Base-by-base conservation (phyloP, 2,113 vertebrate species). In the Sinocyclocheilus rhinocerous region DNA sequence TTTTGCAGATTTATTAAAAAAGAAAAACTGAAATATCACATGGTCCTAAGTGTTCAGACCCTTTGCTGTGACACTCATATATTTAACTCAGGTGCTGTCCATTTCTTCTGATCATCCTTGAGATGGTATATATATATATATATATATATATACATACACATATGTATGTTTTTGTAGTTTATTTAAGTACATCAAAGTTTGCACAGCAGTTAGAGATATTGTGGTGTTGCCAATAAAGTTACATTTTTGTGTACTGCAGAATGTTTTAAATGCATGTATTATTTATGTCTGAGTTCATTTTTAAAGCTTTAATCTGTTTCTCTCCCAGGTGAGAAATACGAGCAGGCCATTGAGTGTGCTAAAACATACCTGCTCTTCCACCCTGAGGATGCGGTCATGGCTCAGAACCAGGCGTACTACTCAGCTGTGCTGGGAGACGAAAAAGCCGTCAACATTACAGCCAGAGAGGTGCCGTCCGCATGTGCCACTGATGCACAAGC, bases 341-440 rank as follows among this genome's bases (percentile, higher is more conserved):
- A 96, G 55, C 94, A 96, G 91, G 98, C 98, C 61, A 94, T 99
- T 4, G 97, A 98, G 89, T 98, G 97, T 0, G 88, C 97, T 45
- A 97, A 96, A 92, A 98, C 98, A 36, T 99, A 93, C 90, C 92
- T 99, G 81, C 88, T 99, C 80, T 99, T 99, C 93, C 96, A 96
- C 90, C 97, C 98, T 0, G 88, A 92, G 0, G 97, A 99, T 0
- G 95, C 96, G 76, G 97, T 99, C 89, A 99, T 99, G 98, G 95
- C 91, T 29, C 98, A 99, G 93, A 99, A 99, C 86, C 88, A 98
- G 91, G 97, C 94, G 13, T 99, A 97, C 90, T 99, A 99, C 85
- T 93, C 96, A 0, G 95, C 93, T 0, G 84, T 97, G 78, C 90
- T 98, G 72, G 98, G 97, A 8, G 96, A 98, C 42, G 94, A 96